phyloP scores from a whole-genome alignment of 2,888 invertebrate species.

The Lithophane ornitopus region DNA sequence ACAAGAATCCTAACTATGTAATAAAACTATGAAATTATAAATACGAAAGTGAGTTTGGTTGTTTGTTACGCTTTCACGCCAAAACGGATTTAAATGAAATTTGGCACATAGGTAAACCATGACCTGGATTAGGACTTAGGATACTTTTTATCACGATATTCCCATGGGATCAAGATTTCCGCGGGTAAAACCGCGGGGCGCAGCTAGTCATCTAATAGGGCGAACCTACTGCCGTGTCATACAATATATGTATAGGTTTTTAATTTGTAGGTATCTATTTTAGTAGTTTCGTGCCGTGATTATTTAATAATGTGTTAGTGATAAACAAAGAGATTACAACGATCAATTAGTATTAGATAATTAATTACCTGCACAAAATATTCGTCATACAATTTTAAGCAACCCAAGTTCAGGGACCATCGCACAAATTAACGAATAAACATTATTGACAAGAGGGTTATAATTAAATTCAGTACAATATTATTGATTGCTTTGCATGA shows the following conservation, averaged over 20 bases:
- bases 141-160: too few species aligned
- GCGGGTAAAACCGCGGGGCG: too few species aligned
- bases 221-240: neutral
- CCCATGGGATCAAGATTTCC: too few species aligned
- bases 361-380: conserved; percentile 9
- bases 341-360: conserved; percentile 36
- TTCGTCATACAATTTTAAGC: neutral
- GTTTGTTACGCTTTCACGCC: too few species aligned
- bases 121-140: too few species aligned
- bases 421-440: conserved; percentile 1
- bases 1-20: neutral
- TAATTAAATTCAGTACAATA: neutral
- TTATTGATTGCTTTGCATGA: neutral
- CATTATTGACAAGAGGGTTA: neutral
- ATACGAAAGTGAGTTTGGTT: too few species aligned
- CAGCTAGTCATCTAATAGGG: neutral
- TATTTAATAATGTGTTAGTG: conserved; percentile 22
- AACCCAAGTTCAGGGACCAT: neutral
- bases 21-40: too few species aligned
- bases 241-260: conserved; percentile 3
- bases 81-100: too few species aligned
- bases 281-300: conserved; percentile 5
- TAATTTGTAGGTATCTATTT: neutral
- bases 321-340: conserved; percentile 38
- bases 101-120: too few species aligned